phyloP scores from a whole-genome alignment of 2,113 vertebrate genomes.

The Pseudorhombus dupliciocellatus region DNA sequence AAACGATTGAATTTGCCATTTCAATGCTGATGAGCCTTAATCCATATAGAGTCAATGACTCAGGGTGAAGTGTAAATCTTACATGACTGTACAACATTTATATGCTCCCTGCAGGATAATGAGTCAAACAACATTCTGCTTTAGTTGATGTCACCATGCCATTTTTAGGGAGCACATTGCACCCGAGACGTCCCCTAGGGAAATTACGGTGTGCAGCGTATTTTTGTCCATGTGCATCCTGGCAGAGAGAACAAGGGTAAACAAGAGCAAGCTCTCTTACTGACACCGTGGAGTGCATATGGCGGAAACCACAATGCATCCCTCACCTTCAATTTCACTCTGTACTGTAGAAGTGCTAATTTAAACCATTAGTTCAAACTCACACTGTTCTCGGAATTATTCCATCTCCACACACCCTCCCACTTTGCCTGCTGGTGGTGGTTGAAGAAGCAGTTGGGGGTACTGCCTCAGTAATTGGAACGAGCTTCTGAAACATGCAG shows the following conservation, averaged over 20 bases:
- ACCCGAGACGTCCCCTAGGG: conserved; percentile 6
- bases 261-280: conserved; percentile 4
- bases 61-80: conserved; percentile 7
- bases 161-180: conserved; percentile 4
- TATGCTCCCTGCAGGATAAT: conserved; percentile 29
- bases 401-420: conserved; percentile 43
- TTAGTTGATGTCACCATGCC: conserved; percentile 16
- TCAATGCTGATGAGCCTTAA: conserved; percentile 44
- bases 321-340: conserved; percentile 23
- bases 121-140: conserved; percentile 15
- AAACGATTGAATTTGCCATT: conserved; percentile 40
- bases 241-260: conserved; percentile 4
- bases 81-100: conserved; percentile 20
- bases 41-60: conserved; percentile 38
- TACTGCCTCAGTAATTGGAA: conserved; percentile 73
- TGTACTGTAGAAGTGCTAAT: conserved; percentile 49
- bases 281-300: not conserved
- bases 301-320: conserved; percentile 11
- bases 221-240: conserved; percentile 12
- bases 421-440: conserved; percentile 57
- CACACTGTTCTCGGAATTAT: conserved; percentile 58
- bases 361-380: conserved; percentile 72
- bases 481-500: conserved; percentile 78
- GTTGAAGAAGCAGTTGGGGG: conserved; percentile 61
- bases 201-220: conserved; percentile 11